Conservation (phyloP, 2,113 vertebrate species). For the Odontesthes bonariensis region DNA sequence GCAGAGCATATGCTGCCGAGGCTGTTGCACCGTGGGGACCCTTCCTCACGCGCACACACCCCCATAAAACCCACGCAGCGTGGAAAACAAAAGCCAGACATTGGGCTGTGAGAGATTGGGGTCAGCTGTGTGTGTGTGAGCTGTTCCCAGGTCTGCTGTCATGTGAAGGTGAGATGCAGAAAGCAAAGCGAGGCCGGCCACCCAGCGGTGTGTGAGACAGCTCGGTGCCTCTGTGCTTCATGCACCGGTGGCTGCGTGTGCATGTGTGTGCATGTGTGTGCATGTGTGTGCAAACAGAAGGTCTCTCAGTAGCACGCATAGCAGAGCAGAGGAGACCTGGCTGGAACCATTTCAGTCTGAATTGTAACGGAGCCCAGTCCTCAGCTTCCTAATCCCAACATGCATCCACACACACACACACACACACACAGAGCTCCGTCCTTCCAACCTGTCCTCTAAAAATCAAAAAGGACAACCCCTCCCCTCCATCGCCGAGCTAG, state of each 20-base stretch:
- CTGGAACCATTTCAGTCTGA: slow-evolving; percentile 50
- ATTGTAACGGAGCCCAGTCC: slow-evolving; percentile 63
- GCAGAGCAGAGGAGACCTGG: slow-evolving; percentile 44
- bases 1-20: slow-evolving; percentile 47
- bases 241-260: slow-evolving; percentile 30
- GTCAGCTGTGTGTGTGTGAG: slow-evolving; percentile 42
- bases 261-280: slow-evolving; percentile 20
- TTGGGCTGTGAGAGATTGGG: slow-evolving; percentile 43
- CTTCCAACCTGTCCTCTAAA: slow-evolving; percentile 76
- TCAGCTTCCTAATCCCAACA: slow-evolving; percentile 60
- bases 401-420: slow-evolving; percentile 14
- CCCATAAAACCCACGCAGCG: not conserved
- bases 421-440: slow-evolving; percentile 29
- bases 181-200: slow-evolving; percentile 40
- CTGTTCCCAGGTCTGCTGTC: slow-evolving; percentile 55
- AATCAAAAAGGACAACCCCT: slow-evolving; percentile 69
- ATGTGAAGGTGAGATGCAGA: slow-evolving; percentile 54
- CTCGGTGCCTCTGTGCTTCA: slow-evolving; percentile 63
- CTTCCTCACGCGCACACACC: not conserved
- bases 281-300: slow-evolving; percentile 57
- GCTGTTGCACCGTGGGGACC: slow-evolving; percentile 12
- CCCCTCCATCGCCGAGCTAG: slow-evolving; percentile 50
- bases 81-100: slow-evolving; percentile 49
- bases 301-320: slow-evolving; percentile 58
- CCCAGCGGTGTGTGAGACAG: slow-evolving; percentile 60